These are phyloP conservation scores for Psophia crepitans DNA, from an alignment of 2,113 vertebrate species.

Conservation along the genomic window DNA sequence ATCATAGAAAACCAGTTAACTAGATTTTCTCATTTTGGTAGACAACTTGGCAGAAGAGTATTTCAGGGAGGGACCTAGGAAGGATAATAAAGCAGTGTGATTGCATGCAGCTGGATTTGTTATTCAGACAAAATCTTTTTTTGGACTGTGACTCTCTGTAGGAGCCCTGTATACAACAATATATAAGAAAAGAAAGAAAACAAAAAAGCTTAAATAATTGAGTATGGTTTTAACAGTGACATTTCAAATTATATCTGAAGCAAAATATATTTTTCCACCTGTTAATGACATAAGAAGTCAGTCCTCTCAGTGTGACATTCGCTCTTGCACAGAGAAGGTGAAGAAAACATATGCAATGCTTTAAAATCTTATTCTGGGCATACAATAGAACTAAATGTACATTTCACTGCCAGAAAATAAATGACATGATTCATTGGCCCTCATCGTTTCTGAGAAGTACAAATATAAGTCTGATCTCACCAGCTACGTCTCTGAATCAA, in stretches of 20 bases:
- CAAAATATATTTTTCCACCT: not conserved
- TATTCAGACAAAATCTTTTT: not conserved
- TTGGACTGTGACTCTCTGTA: not conserved
- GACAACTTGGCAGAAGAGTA: not conserved
- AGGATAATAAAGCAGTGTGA: not conserved
- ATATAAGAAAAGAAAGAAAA: not conserved
- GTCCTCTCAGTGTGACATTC: not conserved
- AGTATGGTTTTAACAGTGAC: not conserved
- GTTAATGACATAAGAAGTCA: not conserved
- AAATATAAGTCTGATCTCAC: slow-evolving; percentile 34
- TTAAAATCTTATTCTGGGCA: not conserved
- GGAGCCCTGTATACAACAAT: not conserved
- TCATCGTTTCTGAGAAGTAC: not conserved
- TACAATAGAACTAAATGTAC: not conserved
- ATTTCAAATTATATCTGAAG: not conserved
- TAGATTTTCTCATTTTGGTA: not conserved
- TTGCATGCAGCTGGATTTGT: not conserved
- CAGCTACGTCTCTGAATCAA: not conserved
- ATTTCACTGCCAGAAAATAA: not conserved
- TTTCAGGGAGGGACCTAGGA: not conserved
- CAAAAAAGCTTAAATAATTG: not conserved
- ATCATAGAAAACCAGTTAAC: not conserved
- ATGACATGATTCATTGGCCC: not conserved
- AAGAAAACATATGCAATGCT: not conserved
- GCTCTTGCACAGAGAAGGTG: not conserved